Percentiles rank a stretch among this genome's conserved stretches.
Conservation (phyloP, 2,888 invertebrate genomes). For the Empis stercorea region DNA sequence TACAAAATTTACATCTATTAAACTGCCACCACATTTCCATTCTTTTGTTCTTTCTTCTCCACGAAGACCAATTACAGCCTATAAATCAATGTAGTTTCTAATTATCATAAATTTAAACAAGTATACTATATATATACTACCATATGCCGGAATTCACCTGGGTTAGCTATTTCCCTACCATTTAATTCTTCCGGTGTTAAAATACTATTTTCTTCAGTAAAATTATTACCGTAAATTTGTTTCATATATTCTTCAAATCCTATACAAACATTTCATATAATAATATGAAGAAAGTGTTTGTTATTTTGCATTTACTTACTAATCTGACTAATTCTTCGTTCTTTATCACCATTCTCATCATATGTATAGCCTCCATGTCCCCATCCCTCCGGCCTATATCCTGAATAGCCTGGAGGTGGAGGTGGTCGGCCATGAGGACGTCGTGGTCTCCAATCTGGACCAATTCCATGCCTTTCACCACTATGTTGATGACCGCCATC, state of each 20-base stretch:
- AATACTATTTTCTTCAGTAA: background rate
- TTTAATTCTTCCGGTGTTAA: conserved; percentile 5
- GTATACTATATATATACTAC: background rate
- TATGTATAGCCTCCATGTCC: background rate
- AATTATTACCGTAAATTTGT: background rate
- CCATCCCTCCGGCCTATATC: background rate
- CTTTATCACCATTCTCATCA: background rate
- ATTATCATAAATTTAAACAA: background rate
- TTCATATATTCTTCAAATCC: background rate
- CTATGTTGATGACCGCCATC: too few species aligned
- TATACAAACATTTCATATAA: background rate
- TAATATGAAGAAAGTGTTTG: too few species aligned
- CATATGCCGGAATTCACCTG: conserved; percentile 13
- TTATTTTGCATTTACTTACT: background rate
- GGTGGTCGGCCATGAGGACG: background rate
- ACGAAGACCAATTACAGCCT: background rate
- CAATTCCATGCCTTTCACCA: background rate
- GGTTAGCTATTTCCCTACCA: conserved; percentile 8
- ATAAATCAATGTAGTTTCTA: background rate
- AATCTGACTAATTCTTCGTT: background rate
- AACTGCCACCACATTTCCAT: conserved; percentile 7
- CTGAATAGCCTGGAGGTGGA: background rate
- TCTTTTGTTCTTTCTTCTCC: background rate
- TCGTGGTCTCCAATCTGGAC: background rate
- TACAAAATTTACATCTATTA: conserved; percentile 5